Percentiles rank a stretch among this genome's conserved stretches.
These are phyloP conservation scores for Sitta carolinensis DNA, from an alignment of 2,797 vertebrate species.

Conservation along the genomic window DNA sequence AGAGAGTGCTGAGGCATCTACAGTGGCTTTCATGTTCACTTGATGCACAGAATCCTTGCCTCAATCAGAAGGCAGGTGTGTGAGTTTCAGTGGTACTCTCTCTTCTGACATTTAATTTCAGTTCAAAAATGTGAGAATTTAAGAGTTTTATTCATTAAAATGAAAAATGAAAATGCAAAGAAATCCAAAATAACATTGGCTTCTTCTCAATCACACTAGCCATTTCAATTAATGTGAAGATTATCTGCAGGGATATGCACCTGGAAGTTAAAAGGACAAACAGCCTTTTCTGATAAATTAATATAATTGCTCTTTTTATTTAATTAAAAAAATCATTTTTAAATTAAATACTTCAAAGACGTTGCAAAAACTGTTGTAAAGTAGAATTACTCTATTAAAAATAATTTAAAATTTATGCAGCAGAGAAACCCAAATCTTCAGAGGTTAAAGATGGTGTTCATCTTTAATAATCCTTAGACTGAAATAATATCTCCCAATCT, in stretches of 20 bases:
- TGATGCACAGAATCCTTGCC: neutral
- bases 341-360: slow-evolving; percentile 10
- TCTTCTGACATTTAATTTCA: neutral
- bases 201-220: neutral
- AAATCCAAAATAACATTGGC: neutral
- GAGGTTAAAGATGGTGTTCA: slow-evolving; percentile 13
- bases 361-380: neutral
- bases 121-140: neutral
- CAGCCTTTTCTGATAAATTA: neutral
- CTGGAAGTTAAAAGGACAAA: slow-evolving; percentile 42
- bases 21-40: neutral
- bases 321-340: slow-evolving; percentile 17
- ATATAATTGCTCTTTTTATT: slow-evolving; percentile 10
- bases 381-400: slow-evolving; percentile 21
- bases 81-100: neutral
- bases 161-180: neutral
- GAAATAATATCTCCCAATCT: slow-evolving; percentile 25
- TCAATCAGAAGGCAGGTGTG: neutral
- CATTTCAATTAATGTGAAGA: slow-evolving; percentile 26
- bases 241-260: neutral
- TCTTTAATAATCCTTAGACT: neutral
- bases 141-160: neutral
- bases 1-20: neutral
- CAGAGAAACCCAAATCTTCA: neutral
- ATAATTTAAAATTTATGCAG: neutral